Conservation (phyloP, 2,113 vertebrate genomes). For the Peucedramus taeniatus region DNA sequence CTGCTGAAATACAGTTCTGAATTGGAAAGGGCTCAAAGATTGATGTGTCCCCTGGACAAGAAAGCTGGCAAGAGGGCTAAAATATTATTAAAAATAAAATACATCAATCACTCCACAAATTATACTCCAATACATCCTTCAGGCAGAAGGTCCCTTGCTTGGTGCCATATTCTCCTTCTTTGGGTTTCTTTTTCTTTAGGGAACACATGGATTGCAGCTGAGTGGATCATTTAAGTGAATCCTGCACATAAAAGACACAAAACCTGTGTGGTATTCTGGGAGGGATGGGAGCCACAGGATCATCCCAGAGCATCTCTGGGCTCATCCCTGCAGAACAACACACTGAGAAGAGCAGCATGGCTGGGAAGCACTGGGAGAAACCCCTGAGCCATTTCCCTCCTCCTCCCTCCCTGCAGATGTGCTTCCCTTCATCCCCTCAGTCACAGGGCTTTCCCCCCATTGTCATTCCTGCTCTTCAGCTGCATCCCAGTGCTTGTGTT, state of each 20-base stretch:
- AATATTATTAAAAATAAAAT: background rate
- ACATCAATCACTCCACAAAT: background rate
- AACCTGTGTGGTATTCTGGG: background rate
- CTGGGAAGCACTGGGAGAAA: background rate
- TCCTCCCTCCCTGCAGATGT: background rate
- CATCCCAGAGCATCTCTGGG: background rate
- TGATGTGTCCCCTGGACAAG: background rate
- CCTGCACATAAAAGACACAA: background rate
- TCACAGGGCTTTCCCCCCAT: fast-evolving
- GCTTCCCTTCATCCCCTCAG: background rate
- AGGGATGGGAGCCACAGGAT: background rate
- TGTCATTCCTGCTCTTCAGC: background rate
- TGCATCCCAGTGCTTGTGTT: background rate
- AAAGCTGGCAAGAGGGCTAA: background rate
- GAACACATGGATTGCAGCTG: fast-evolving
- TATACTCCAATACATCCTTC: background rate
- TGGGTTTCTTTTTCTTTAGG: background rate
- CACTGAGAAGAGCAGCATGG: background rate
- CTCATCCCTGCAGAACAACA: background rate
- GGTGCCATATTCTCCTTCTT: fast-evolving
- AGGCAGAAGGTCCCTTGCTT: background rate
- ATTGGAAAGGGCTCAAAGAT: background rate
- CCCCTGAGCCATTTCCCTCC: background rate
- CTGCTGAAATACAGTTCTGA: background rate
- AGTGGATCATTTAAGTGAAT: background rate